A percentile compares a stretch with the other conserved stretches of the same genome.
Evolutionary conservation across 2,888 invertebrate genomes (phyloP).

Genomic region (Philonicus albiceps): DNA sequence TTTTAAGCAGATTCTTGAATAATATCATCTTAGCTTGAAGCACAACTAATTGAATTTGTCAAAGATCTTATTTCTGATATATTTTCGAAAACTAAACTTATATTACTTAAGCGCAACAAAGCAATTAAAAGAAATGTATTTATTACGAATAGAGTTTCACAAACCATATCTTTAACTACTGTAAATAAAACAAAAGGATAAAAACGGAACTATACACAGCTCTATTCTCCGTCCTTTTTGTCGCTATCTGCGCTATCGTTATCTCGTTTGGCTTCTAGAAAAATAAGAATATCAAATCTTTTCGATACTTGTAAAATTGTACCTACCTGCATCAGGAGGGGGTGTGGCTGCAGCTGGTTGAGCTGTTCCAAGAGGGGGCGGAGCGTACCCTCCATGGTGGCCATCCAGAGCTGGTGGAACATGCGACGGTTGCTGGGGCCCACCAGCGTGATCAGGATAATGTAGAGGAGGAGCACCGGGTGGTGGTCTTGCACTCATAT

Average conservation of each 20-base stretch:
- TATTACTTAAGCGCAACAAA: neutral
- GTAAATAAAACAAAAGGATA: neutral
- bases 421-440: slow-evolving; percentile 52
- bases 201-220: neutral
- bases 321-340: slow-evolving; percentile 42
- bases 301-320: neutral
- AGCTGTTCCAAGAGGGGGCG: slow-evolving; percentile 48
- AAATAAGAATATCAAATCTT: neutral
- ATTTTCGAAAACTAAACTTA: neutral
- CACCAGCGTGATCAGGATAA: slow-evolving; percentile 51
- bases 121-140: neutral
- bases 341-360: slow-evolving; percentile 50
- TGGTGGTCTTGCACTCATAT: slow-evolving; percentile 57
- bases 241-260: slow-evolving; percentile 54
- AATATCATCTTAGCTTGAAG: neutral
- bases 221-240: slow-evolving; percentile 60
- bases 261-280: slow-evolving; percentile 51
- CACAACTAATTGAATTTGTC: neutral
- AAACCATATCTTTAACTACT: neutral
- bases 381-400: slow-evolving; percentile 52
- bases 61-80: neutral
- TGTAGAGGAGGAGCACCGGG: slow-evolving; percentile 51
- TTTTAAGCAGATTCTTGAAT: neutral
- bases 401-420: slow-evolving; percentile 51
- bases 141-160: neutral